Evolutionary conservation across 2,113 vertebrate species (phyloP).

Genomic region (Pterocles burchelli): DNA sequence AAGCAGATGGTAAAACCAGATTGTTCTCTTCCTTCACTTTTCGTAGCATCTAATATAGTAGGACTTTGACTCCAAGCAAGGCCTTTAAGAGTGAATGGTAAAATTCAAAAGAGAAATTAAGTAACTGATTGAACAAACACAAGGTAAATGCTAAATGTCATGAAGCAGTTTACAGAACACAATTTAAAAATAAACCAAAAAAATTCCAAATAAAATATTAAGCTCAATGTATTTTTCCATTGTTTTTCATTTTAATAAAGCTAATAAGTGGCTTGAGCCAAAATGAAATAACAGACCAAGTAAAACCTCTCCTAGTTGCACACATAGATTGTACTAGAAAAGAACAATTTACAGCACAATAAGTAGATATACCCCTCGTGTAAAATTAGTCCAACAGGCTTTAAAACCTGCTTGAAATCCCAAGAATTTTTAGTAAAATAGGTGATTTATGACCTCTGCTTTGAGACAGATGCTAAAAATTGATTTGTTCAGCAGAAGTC

Average conservation of each 20-base stretch:
- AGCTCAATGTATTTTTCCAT: background rate
- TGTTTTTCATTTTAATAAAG: background rate
- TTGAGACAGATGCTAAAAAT: slow-evolving; percentile 21
- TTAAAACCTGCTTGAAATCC: background rate
- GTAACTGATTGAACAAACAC: background rate
- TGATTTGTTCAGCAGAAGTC: slow-evolving; percentile 6
- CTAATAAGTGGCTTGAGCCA: background rate
- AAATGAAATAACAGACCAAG: background rate
- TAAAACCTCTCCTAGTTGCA: background rate
- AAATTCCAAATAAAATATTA: background rate
- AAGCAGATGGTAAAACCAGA: slow-evolving; percentile 2
- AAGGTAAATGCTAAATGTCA: background rate
- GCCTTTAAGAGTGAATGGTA: background rate
- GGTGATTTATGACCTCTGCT: background rate
- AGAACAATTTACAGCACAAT: background rate
- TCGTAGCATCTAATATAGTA: background rate
- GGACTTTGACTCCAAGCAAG: background rate
- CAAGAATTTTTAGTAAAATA: background rate
- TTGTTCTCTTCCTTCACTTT: background rate
- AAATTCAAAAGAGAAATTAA: background rate
- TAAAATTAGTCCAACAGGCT: background rate
- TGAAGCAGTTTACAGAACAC: background rate
- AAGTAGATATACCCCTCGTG: background rate
- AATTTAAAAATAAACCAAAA: background rate
- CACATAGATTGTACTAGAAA: background rate